Evolutionary conservation across 2,888 invertebrate genomes (phyloP), one percentile per base, ranked within the genome.

Genomic region (Nymphalis c-album): DNA sequence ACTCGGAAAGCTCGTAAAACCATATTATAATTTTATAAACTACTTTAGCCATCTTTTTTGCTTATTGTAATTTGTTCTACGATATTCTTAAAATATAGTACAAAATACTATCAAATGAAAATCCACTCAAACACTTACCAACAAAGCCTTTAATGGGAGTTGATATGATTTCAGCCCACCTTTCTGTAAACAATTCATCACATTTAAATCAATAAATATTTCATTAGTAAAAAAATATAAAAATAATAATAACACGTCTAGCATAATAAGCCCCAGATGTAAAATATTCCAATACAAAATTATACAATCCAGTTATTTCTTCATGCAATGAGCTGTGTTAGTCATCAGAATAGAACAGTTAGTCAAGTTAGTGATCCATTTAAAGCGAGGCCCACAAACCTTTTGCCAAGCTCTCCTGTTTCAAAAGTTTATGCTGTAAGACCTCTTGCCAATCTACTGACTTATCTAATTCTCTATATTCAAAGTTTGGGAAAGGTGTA

Each of bases 381-480:
- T 17, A 71, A 86, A 85, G 85, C 85, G 78, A 78, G 79, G 77
- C 90, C 90, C 89, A 91, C 91, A 78, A 90, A 91, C 91, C 91
- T 91, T 87, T 85, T 86, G 82, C 85, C 76, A 90, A 85, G 84
- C 86, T 75, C 74, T 86, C 81, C 74, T 82, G 82, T 77, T 81
- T 82, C 76, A 78, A 76, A 75, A 72, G 80, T 80, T 86, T 88
- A 80, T 87, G 85, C 67, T 81, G 85, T 78, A 91, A 82, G 58
- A 91, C 83, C 67, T 90, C 89, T 73, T 81, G 84, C 91, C 91
- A 91, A 87, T 91, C 90, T 89, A 91, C 88, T 69, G 91, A 91
- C 75, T 86, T 89, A 90, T 91, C 91, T 91, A 91, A 89, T 78
- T 91, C 91, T 86, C 80, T 90, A 84, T 91, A 91, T 71, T 83